Percentiles rank a stretch among this genome's conserved stretches.
phyloP scores from a whole-genome alignment of 2,113 vertebrate species.

The Athene cunicularia region DNA sequence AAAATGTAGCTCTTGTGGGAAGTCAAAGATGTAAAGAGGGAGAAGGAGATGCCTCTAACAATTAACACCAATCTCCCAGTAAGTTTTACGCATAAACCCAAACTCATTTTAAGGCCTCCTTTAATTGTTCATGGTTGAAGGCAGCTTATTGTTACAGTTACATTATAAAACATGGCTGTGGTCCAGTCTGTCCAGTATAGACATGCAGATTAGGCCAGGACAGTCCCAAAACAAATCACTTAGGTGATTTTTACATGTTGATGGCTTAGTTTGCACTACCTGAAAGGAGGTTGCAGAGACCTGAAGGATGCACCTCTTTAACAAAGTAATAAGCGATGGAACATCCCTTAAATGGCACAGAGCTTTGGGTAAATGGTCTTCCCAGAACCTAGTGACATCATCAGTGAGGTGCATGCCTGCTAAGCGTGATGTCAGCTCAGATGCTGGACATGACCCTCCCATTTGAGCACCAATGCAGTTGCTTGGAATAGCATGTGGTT shows the following conservation, averaged over 20 bases:
- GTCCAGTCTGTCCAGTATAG: neutral
- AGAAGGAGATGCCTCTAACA: neutral
- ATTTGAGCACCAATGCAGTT: neutral
- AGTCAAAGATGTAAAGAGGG: neutral
- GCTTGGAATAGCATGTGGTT: fast-evolving
- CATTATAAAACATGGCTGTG: fast-evolving
- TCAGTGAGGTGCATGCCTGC: neutral
- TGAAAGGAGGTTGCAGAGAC: too few species aligned
- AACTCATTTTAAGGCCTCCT: neutral
- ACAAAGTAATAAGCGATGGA: too few species aligned
- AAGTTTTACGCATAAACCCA: neutral
- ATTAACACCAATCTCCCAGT: neutral
- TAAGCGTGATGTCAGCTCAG: neutral
- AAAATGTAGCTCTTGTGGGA: neutral
- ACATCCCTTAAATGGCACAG: neutral
- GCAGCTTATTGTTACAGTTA: neutral
- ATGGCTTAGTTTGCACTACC: neutral
- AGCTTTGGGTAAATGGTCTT: neutral
- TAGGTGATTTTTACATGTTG: neutral
- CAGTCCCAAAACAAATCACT: neutral
- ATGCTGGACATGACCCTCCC: neutral
- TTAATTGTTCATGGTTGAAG: neutral
- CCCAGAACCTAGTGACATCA: neutral
- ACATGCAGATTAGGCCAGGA: neutral
- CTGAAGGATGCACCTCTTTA: too few species aligned